Evolutionary conservation across 1,140 invertebrate species (phyloP), one percentile per base, ranked within the genome.

Genomic region (Cotesia chilonis): DNA sequence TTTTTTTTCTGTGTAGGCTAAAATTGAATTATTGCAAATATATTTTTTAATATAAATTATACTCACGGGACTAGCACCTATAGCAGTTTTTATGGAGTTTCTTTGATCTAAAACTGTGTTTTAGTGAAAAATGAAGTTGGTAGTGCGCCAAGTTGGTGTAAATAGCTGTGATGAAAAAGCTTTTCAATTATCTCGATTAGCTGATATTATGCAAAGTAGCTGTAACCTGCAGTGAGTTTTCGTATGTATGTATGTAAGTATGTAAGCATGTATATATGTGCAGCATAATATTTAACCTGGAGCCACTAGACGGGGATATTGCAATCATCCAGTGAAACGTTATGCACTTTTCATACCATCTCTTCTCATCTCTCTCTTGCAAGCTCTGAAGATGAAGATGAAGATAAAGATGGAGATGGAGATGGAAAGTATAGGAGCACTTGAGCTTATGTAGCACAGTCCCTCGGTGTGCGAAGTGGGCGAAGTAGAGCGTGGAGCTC

Each of bases 141-240:
- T 47, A 47, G 10, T 9, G 3, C 6, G 41, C 41, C 41, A 57
- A 57, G n/a, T 12, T 4, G n/a, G n/a, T 6, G n/a, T 57, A 57
- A 17, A 57, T 57, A 7, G 3, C 9, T 1, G 35, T 4, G 17
- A 61, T 61, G 5, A 36, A 35, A 12, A 36, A 38, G 37, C 51
- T 66, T 65, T 71, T 71, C 70, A 64, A 71, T 64, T 71, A 71
- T 71, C 63, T 41, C 51, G 70, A 71, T 71, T 65, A 71, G 20
- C 36, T 20, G 47, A 65, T 51, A 35, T 66, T 9, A 47, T 65
- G 47, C 28, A 66, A 35, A 51, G 70, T 66, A 41, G 70, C 51
- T 47, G 41, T 7, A 41, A 41, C 61, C 52, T 20, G 28, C 28
- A 28, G 28, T 28, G 28, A 28, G 28, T 28, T 28, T 28, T 2